phyloP scores from a whole-genome alignment of 2,113 vertebrate species.

The Syngnathus typhle region DNA sequence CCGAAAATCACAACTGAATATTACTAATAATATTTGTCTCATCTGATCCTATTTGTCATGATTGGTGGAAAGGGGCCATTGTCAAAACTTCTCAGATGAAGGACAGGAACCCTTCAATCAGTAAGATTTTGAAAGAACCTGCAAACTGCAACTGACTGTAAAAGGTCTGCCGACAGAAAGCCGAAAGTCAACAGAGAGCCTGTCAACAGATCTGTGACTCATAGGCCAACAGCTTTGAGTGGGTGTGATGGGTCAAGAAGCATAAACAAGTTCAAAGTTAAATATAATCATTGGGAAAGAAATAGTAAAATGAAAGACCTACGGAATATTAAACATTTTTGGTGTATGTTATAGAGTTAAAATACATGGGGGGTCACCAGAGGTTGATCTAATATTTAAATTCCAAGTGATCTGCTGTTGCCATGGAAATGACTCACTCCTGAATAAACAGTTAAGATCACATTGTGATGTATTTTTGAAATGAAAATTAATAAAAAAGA shows the following conservation, averaged over 20 bases:
- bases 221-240: slow-evolving; percentile 5
- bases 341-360: background rate
- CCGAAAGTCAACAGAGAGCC: background rate
- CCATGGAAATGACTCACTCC: background rate
- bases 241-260: background rate
- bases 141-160: background rate
- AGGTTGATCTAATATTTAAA: background rate
- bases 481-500: background rate
- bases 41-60: background rate
- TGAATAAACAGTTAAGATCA: background rate
- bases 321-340: background rate
- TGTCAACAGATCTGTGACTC: slow-evolving; percentile 7
- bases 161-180: slow-evolving; percentile 3
- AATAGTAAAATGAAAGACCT: background rate
- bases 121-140: background rate
- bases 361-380: background rate
- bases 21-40: background rate
- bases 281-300: background rate
- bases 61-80: background rate
- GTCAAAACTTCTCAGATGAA: background rate
- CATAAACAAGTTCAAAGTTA: background rate
- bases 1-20: background rate
- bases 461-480: background rate
- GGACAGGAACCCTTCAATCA: background rate
- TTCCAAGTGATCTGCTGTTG: background rate